Conservation (phyloP, 2,888 invertebrate species). For the Morpho achilles region DNA sequence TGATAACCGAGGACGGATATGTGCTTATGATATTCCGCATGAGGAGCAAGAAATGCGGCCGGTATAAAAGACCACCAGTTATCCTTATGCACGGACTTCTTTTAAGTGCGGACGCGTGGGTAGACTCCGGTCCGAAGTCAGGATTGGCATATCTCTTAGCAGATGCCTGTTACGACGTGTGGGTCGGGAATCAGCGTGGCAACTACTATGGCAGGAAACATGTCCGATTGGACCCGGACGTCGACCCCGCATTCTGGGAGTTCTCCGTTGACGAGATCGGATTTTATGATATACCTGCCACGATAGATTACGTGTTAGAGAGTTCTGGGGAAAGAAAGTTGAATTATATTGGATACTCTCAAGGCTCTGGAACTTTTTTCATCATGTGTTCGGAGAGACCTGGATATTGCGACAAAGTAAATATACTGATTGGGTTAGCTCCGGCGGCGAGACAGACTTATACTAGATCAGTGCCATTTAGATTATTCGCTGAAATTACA, state of each 20-base stretch:
- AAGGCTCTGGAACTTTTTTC: conserved; percentile 83
- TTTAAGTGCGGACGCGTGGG: conserved; percentile 50
- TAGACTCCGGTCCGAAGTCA: conserved; percentile 51
- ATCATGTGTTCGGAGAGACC: conserved; percentile 82
- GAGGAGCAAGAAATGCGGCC: conserved; percentile 37
- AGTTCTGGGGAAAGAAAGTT: conserved; percentile 41
- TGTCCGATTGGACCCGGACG: conserved; percentile 44
- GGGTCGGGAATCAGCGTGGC: conserved; percentile 50
- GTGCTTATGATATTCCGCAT: conserved; percentile 49
- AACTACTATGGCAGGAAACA: conserved; percentile 78
- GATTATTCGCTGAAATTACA: conserved; percentile 30
- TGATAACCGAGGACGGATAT: conserved; percentile 56
- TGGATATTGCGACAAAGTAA: conserved; percentile 81
- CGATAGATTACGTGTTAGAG: conserved; percentile 49
- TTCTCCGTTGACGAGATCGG: conserved; percentile 85
- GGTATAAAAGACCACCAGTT: conserved; percentile 39
- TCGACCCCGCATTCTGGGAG: conserved; percentile 66
- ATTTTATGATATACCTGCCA: conserved; percentile 85
- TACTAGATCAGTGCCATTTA: conserved; percentile 46
- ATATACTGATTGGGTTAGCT: conserved; percentile 80
- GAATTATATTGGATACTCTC: conserved; percentile 85
- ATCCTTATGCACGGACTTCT: conserved; percentile 59
- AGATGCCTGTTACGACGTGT: conserved; percentile 40
- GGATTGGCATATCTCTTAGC: conserved; percentile 41
- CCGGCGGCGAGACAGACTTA: conserved; percentile 77